Conservation (phyloP, 2,888 invertebrate genomes). For the Tetrapedia diversipes region DNA sequence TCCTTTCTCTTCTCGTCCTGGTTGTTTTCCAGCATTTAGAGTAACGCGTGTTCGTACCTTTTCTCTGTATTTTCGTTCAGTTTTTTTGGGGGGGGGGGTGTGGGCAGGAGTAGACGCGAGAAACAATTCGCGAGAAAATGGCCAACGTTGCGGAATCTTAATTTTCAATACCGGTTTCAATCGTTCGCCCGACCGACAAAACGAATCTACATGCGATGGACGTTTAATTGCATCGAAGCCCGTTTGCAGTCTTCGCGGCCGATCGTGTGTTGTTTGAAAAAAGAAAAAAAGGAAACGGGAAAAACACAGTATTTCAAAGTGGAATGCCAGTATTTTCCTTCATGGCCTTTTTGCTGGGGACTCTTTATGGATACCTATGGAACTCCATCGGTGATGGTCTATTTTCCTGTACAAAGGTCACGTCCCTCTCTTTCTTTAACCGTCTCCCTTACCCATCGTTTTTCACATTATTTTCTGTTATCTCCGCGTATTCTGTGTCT, state of each 20-base stretch:
- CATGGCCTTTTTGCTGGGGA: conserved; percentile 71
- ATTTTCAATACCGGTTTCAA: neutral
- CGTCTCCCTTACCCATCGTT: neutral
- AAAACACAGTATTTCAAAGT: conserved; percentile 70
- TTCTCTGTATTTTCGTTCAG: no score
- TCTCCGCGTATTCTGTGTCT: conserved; percentile 41
- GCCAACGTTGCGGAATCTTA: neutral
- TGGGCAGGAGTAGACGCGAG: no score
- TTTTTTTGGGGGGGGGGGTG: no score
- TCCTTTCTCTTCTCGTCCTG: neutral
- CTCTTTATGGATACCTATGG: conserved; percentile 62
- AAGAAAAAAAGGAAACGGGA: no score
- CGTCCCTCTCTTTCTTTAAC: conserved; percentile 10
- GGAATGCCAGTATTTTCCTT: conserved; percentile 73
- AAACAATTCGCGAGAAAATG: neutral
- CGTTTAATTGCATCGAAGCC: conserved; percentile 18
- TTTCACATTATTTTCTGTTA: conserved; percentile 41
- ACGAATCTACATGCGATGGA: neutral
- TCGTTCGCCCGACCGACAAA: neutral
- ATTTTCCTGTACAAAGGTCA: conserved; percentile 51
- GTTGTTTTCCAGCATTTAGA: neutral
- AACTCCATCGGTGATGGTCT: conserved; percentile 70
- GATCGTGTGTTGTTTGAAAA: conserved; percentile 52
- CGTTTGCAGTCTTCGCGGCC: conserved; percentile 69
- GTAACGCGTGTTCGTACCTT: neutral